These are phyloP conservation scores for Lasius platythorax DNA, from an alignment of 2,888 invertebrate species.

Conservation along the genomic window DNA sequence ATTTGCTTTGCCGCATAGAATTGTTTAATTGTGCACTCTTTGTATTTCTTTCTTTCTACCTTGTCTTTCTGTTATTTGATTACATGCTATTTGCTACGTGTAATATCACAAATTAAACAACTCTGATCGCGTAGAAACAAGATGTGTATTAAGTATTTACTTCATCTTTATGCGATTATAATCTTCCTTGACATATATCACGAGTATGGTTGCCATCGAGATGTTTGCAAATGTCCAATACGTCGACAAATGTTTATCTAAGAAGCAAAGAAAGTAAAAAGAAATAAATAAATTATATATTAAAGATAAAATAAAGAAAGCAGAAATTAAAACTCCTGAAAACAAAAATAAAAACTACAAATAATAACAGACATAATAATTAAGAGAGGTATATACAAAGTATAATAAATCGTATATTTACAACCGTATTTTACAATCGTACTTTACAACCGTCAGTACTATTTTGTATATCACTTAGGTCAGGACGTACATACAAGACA, in stretches of 20 bases:
- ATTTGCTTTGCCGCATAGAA: not conserved
- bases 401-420: no score
- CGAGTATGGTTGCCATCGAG: conserved; percentile 59
- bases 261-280: not conserved
- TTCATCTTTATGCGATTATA: conserved; percentile 53
- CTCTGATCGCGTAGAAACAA: not conserved
- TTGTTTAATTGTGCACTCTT: not conserved
- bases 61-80: not conserved
- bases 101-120: not conserved
- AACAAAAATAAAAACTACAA: not conserved
- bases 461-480: no score
- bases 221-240: conserved; percentile 67
- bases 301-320: not conserved
- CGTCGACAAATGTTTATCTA: conserved; percentile 68
- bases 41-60: not conserved
- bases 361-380: not conserved
- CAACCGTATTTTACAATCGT: no score
- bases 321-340: not conserved
- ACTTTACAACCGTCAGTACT: no score
- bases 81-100: not conserved
- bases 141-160: conserved; percentile 14
- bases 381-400: no score
- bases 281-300: not conserved
- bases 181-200: conserved; percentile 68
- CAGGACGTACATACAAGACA: no score